Evolutionary conservation across 1,140 invertebrate genomes (phyloP), one percentile per base, ranked within the genome.

Genomic region (Oryctes rhinoceros): DNA sequence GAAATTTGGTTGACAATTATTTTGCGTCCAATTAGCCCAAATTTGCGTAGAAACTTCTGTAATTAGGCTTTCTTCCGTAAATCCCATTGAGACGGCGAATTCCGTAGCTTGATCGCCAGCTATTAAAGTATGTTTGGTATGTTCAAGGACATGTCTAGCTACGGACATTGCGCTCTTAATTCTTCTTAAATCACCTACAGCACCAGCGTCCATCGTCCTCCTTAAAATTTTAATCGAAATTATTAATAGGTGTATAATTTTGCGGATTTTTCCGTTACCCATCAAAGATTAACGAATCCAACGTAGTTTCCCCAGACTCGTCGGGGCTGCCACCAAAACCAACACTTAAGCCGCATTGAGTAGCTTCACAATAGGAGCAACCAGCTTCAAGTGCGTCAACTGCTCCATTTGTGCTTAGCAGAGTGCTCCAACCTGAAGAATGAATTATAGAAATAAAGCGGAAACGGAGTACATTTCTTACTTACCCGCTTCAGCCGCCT

Each of bases 281-380:
- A 91, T 99, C 97, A 95, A 99, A 99, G 30, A 99, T 93, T 89
- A 99, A 91, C 1, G 98, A 97, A 91, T 99, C 98, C n/a, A 99
- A 89, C 18, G 98, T 98, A 2, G 97, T 98, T 90, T 99, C 98
- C 35, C 98, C 97, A 88, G 92, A 91, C 90, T 99, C 98, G 92
- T 99, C 97, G 0, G 98, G 98, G 86, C 94, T 97, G 15, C 98
- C 97, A 37, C 98, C 98, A 90, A 91, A 99, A 1, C 98, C 98
- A 13, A 99, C 98, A 5, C 96, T 97, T 13, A 91, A 91, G 88
- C 97, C 95, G 89, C 98, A 99, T 87, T 97, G 96, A 74, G 92
- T 86, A 4, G 89, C 86, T 89, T 99, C 97, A 89, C 98, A 99
- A n/a, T 91, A 89, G 35, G 90, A 89, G 84, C 96, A 97, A 4